A percentile compares a stretch with the other conserved stretches of the same genome.
These are phyloP conservation scores for Lathronympha strigana DNA, from an alignment of 2,888 invertebrate species.

Conservation along the genomic window DNA sequence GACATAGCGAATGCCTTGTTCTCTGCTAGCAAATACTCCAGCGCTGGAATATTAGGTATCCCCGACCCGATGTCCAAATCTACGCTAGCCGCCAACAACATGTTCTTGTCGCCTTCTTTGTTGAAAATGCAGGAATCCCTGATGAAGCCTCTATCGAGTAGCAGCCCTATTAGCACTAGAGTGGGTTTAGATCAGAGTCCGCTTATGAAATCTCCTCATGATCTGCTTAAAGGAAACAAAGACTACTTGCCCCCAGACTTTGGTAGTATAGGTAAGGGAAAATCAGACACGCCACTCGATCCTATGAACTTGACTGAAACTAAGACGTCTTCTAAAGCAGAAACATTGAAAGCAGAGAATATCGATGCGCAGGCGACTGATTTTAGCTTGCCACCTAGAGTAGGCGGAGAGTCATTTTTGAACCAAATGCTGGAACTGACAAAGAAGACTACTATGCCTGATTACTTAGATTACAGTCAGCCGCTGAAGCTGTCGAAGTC, in stretches of 20 bases:
- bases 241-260: constrained; percentile 83
- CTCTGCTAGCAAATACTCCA: constrained; percentile 86
- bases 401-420: constrained; percentile 76
- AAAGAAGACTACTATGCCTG: constrained; percentile 80
- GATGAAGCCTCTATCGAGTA: constrained; percentile 84
- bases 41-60: constrained; percentile 85
- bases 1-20: constrained; percentile 88
- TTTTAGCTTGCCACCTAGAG: constrained; percentile 77
- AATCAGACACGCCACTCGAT: constrained; percentile 77
- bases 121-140: constrained; percentile 88
- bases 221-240: constrained; percentile 73
- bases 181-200: constrained; percentile 73
- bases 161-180: constrained; percentile 81
- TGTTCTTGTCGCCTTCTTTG: constrained; percentile 90
- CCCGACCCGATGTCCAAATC: constrained; percentile 91
- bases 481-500: constrained; percentile 85
- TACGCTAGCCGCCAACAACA: constrained; percentile 90
- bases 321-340: constrained; percentile 78
- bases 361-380: constrained; percentile 71
- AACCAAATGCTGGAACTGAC: constrained; percentile 82
- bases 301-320: constrained; percentile 72
- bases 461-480: constrained; percentile 81
- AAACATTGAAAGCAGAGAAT: constrained; percentile 66
- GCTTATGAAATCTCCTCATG: constrained; percentile 77
- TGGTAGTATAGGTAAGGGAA: constrained; percentile 79